phyloP scores from a whole-genome alignment of 2,797 vertebrate genomes.

The Gorsachius magnificus region DNA sequence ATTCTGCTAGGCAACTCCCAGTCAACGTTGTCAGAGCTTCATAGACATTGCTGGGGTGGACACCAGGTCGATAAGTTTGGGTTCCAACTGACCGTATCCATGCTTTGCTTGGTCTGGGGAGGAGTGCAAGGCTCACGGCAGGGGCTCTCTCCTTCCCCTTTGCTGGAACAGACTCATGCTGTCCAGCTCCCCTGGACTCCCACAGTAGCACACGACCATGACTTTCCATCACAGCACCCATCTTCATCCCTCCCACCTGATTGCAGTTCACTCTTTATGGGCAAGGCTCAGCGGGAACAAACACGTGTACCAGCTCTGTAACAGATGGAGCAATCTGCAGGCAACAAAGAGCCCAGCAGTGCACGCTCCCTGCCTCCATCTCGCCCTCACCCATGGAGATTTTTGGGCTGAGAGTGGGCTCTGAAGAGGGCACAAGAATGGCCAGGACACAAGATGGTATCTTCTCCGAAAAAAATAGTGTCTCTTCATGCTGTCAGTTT shows the following conservation, averaged over 20 bases:
- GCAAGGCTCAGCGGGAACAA: not conserved
- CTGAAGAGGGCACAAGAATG: not conserved
- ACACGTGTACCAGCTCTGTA: not conserved
- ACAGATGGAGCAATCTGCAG: too few species aligned
- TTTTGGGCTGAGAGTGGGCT: not conserved
- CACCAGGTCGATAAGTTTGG: not conserved
- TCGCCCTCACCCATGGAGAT: not conserved
- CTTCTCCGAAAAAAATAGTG: not conserved
- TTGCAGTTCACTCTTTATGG: not conserved
- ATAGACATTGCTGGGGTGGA: not conserved
- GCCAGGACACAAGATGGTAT: not conserved
- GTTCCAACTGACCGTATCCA: not conserved
- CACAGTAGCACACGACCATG: rapidly evolving
- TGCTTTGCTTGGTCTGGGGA: not conserved
- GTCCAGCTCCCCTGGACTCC: not conserved
- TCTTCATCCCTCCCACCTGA: not conserved
- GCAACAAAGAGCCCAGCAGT: not conserved
- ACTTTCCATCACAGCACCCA: not conserved
- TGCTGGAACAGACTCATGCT: not conserved
- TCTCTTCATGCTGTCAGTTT: not conserved
- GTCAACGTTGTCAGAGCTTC: not conserved
- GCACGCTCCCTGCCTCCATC: not conserved
- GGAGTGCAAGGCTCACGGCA: not conserved
- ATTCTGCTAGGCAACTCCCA: not conserved
- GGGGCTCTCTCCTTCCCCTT: not conserved